Percentiles rank a stretch among this genome's conserved stretches.
phyloP scores from a whole-genome alignment of 2,797 vertebrate species.

The Amniataba percoides region DNA sequence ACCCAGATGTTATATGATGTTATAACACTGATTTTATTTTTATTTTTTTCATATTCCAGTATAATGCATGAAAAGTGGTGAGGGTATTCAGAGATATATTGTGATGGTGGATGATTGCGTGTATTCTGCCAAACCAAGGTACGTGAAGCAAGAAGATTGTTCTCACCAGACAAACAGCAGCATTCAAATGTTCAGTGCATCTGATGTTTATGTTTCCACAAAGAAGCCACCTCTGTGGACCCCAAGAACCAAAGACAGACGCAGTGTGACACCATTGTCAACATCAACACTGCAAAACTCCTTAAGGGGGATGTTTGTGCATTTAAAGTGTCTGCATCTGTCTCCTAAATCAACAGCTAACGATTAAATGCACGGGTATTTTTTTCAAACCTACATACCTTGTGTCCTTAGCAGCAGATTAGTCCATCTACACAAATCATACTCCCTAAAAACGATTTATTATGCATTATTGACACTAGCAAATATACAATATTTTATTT shows the following conservation, averaged over 20 bases:
- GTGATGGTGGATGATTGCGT: not conserved
- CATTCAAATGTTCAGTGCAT: not conserved
- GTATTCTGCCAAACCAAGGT: slow-evolving; percentile 5
- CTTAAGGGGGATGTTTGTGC: not conserved
- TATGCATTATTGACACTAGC: too few relatives aligned
- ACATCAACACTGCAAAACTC: not conserved
- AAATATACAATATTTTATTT: too few relatives aligned
- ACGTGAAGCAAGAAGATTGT: not conserved
- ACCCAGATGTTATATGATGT: too few relatives aligned
- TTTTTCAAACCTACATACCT: too few relatives aligned
- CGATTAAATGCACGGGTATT: too few relatives aligned
- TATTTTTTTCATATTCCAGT: not conserved
- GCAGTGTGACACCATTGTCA: not conserved
- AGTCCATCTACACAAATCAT: too few relatives aligned
- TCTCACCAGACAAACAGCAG: too few relatives aligned
- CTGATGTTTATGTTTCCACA: not conserved
- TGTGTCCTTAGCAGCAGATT: too few relatives aligned
- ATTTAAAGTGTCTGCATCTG: not conserved
- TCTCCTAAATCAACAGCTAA: not conserved
- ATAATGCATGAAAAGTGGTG: not conserved
- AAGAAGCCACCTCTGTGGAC: not conserved
- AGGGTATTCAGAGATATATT: not conserved
- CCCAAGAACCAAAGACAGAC: not conserved
- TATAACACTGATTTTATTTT: not conserved
- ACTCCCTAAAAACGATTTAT: too few relatives aligned